These are phyloP conservation scores for Yoshiicerus persimilis DNA, from an alignment of 1,140 invertebrate species.

Conservation along the genomic window DNA sequence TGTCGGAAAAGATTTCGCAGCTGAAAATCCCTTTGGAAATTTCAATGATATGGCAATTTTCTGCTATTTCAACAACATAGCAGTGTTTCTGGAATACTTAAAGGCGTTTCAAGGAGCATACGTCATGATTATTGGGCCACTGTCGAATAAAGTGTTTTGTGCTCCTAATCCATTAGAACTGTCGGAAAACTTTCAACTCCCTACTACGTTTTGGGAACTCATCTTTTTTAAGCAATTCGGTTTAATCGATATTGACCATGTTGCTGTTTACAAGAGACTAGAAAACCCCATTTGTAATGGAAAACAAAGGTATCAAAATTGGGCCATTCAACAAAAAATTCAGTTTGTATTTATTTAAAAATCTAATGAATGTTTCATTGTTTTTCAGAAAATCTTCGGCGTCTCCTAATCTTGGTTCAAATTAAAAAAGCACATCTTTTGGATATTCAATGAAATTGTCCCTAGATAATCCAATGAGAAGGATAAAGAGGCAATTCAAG, in stretches of 20 bases:
- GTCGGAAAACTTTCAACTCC: constrained; percentile 27
- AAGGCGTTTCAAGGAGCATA: constrained; percentile 61
- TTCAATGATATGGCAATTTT: constrained; percentile 58
- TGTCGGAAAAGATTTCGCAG: constrained; percentile 45
- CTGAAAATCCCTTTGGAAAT: constrained; percentile 35
- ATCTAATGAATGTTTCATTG: too few relatives aligned
- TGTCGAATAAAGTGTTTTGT: constrained; percentile 27
- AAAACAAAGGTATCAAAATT: background rate
- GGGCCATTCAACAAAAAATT: too few relatives aligned
- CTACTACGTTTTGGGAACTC: constrained; percentile 34
- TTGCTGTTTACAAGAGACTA: constrained; percentile 40
- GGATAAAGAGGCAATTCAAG: too few relatives aligned
- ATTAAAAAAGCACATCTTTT: background rate
- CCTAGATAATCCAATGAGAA: background rate
- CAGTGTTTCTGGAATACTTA: constrained; percentile 68
- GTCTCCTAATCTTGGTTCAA: background rate
- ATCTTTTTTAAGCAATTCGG: constrained; percentile 36
- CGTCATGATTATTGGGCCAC: constrained; percentile 69
- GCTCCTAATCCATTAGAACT: constrained; percentile 39
- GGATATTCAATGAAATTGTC: background rate
- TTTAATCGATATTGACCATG: constrained; percentile 30
- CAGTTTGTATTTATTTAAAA: too few relatives aligned
- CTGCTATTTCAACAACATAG: constrained; percentile 73
- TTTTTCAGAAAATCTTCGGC: background rate
- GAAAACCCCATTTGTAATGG: constrained; percentile 2